Percentiles rank a stretch among this genome's conserved stretches.
phyloP scores from a whole-genome alignment of 2,888 invertebrate species.

The Mongoloraphidia duomilia region DNA sequence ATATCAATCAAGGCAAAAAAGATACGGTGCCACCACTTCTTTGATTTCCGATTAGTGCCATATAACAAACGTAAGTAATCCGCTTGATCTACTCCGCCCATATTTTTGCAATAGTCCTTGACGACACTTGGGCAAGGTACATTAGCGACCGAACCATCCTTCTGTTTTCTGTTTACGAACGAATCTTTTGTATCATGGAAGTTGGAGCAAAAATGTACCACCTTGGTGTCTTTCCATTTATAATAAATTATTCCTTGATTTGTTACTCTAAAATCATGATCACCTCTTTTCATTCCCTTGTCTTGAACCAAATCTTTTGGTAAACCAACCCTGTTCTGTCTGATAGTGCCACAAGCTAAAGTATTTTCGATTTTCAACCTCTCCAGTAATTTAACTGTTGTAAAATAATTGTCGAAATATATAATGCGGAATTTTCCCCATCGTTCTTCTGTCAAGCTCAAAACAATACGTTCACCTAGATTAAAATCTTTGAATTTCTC shows the following conservation, averaged over 20 bases:
- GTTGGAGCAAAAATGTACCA: slow-evolving; percentile 4
- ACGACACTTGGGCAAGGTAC: too few relatives aligned
- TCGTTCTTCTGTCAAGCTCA: slow-evolving; percentile 6
- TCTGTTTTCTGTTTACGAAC: too few relatives aligned
- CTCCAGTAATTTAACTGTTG: slow-evolving; percentile 6
- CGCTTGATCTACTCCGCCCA: too few relatives aligned
- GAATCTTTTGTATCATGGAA: too few relatives aligned
- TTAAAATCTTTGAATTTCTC: slow-evolving; percentile 12
- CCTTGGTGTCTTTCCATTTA: slow-evolving; percentile 8
- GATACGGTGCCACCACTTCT: too few relatives aligned
- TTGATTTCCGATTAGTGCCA: too few relatives aligned
- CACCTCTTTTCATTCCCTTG: too few relatives aligned
- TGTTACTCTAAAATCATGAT: too few relatives aligned
- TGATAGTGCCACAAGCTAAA: slow-evolving; percentile 7
- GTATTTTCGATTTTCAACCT: slow-evolving; percentile 6
- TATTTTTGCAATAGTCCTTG: too few relatives aligned
- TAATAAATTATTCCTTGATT: slow-evolving; percentile 1
- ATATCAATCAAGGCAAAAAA: too few relatives aligned
- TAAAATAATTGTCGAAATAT: slow-evolving; percentile 8
- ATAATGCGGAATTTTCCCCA: not conserved
- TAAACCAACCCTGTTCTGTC: slow-evolving; percentile 1
- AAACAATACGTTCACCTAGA: slow-evolving; percentile 14
- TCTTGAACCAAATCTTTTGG: not conserved
- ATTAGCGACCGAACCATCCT: too few relatives aligned
- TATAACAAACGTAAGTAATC: too few relatives aligned